These are phyloP conservation scores for Chrosomus eos DNA, from an alignment of 2,797 vertebrate genomes.

Conservation along the genomic window DNA sequence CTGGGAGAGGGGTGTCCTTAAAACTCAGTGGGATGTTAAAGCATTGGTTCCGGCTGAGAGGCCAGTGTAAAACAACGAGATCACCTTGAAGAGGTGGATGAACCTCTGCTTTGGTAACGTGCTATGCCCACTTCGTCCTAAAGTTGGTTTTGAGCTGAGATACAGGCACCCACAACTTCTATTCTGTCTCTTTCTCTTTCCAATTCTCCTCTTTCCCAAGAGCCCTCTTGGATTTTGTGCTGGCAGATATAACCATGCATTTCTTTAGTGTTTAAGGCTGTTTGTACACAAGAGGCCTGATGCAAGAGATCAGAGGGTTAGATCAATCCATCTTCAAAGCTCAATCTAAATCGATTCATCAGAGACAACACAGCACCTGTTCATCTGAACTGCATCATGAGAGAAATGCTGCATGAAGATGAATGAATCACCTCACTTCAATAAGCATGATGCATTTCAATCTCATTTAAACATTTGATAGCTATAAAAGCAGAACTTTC, in stretches of 20 bases:
- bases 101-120: conserved; percentile 7
- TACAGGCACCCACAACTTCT: conserved; percentile 24
- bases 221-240: conserved; percentile 14
- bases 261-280: conserved; percentile 55
- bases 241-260: conserved; percentile 33
- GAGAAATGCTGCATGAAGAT: conserved; percentile 45
- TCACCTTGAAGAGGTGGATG: conserved; percentile 38
- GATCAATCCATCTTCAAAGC: conserved; percentile 63
- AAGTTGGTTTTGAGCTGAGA: conserved; percentile 27
- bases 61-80: conserved; percentile 15
- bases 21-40: conserved; percentile 26
- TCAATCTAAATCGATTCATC: conserved; percentile 58
- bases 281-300: conserved; percentile 46
- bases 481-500: conserved; percentile 17
- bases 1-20: conserved; percentile 37
- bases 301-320: conserved; percentile 59
- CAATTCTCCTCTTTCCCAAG: conserved; percentile 7
- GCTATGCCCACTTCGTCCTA: conserved; percentile 39
- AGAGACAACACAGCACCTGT: conserved; percentile 59
- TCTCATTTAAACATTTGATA: conserved; percentile 40
- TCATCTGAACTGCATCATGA: conserved; percentile 56
- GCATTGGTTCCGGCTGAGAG: conserved; percentile 8
- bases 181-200: neutral
- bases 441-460: conserved; percentile 36
- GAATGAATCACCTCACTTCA: conserved; percentile 51